Base-by-base conservation (phyloP, 1,140 invertebrate species). In the Hycleus phaleratus region DNA sequence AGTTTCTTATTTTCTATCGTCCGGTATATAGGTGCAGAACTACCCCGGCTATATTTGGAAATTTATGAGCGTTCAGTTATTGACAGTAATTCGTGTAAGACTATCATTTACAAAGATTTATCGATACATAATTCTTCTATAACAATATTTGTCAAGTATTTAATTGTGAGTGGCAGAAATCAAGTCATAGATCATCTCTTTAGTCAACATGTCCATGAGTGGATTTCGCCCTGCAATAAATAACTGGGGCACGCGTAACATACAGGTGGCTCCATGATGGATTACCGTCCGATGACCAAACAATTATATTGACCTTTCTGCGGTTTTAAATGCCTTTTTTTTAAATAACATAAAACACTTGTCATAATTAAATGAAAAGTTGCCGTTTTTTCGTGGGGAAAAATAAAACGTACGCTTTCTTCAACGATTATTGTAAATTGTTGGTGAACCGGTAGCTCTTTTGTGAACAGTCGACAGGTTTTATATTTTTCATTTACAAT, bases 1-100 rank as follows among this genome's bases (percentile, higher is more conserved):
- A 18, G 1, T 18, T 18, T 18, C 18, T 18, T 18, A 18, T 18
- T 18, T 18, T 18, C 18, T 18, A 18, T 1, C 18, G 18, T 18
- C 18, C 18, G 18, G 18, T 18, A 18, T 18, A 18, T 18, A 18
- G 18, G 18, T 18, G 18, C 18, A 18, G 18, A 18, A 18, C 18
- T 53, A 44, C 46, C 56, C 56, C 56, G 42, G 56, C 45, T 49
- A 32, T 32, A 47, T 43, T 18, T 18, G 18, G 49, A 67, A 63
- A 67, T 67, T 67, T 67, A 67, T 64, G 61, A 59, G 57, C 51
- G 46, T 32, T 32, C 52, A 65, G 50, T 62, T 65, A 65, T 62
- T 67, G 65, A 67, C 65, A 67, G 64, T 67, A 67, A 67, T 67
- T 63, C 63, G 56, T 67, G 65, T 67, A 67, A 67, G 61, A 65